A percentile compares a stretch with the other conserved stretches of the same genome.
phyloP scores from a whole-genome alignment of 2,888 invertebrate genomes.

The Drosophila quinaria region DNA sequence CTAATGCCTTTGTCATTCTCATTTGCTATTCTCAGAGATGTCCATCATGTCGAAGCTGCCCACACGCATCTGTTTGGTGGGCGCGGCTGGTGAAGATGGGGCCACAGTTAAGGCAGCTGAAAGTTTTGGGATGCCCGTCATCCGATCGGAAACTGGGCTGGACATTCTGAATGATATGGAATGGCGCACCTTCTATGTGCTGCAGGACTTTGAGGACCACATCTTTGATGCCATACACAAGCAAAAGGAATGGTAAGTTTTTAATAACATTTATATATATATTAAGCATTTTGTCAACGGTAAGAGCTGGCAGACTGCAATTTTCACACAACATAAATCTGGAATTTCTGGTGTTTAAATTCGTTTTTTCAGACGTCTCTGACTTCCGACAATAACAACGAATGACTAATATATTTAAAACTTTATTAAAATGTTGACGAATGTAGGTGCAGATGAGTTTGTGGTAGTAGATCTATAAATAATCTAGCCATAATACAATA shows the following conservation, averaged over 20 bases:
- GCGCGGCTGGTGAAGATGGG: slow-evolving; percentile 87
- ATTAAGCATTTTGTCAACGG: no score
- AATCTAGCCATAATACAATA: background rate
- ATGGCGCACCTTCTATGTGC: slow-evolving; percentile 89
- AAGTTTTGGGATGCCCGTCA: slow-evolving; percentile 88
- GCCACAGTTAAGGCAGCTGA: slow-evolving; percentile 87
- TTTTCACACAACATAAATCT: no score
- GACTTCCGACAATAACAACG: no score
- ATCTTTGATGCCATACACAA: slow-evolving; percentile 89
- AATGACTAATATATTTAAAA: background rate
- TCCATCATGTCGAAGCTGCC: slow-evolving; percentile 83
- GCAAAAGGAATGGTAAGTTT: slow-evolving; percentile 87
- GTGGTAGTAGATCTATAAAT: slow-evolving; percentile 17
- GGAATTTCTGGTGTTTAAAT: no score
- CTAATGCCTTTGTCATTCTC: slow-evolving; percentile 37
- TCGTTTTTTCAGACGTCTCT: no score
- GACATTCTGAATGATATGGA: slow-evolving; percentile 87
- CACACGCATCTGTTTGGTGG: slow-evolving; percentile 89
- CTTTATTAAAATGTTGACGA: background rate
- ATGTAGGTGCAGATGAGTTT: background rate
- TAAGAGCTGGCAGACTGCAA: no score
- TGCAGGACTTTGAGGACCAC: slow-evolving; percentile 90
- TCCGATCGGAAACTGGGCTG: slow-evolving; percentile 88
- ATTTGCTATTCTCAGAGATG: slow-evolving; percentile 67
- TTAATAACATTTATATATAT: no score